Percentiles rank a stretch among this genome's conserved stretches.
phyloP scores from a whole-genome alignment of 2,888 invertebrate genomes.

The Tetanocera ferruginea region DNA sequence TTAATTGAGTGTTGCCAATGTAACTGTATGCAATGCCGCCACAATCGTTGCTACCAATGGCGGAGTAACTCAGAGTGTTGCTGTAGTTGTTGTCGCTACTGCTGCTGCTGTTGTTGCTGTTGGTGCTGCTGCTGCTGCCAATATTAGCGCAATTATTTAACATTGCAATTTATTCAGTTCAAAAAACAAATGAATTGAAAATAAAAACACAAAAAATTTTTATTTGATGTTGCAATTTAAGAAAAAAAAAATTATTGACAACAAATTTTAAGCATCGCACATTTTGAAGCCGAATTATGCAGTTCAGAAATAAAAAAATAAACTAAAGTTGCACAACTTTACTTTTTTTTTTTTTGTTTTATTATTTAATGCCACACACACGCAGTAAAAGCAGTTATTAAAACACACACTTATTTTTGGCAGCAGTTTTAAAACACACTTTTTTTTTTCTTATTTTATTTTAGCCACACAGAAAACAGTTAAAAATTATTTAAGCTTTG shows the following conservation, averaged over 20 bases:
- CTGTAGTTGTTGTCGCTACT: constrained; percentile 29
- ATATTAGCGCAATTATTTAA: constrained; percentile 61
- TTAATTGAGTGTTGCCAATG: constrained; percentile 64
- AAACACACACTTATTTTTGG: not conserved
- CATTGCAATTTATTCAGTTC: constrained; percentile 56
- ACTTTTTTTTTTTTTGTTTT: not conserved
- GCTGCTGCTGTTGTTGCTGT: constrained; percentile 7
- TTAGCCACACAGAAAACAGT: constrained; percentile 43
- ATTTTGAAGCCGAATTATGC: not conserved
- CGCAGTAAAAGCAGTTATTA: constrained; percentile 6
- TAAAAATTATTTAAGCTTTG: constrained; percentile 35
- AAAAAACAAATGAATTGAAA: constrained; percentile 6
- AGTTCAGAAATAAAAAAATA: not conserved
- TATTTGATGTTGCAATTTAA: no score
- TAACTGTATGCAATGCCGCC: constrained; percentile 50
- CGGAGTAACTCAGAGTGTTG: constrained; percentile 43
- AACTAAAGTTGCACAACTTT: constrained; percentile 22
- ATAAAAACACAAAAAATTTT: constrained; percentile 19
- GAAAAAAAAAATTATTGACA: no score
- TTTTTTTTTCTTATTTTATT: no score
- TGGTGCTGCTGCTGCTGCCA: constrained; percentile 51
- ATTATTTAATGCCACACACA: constrained; percentile 14
- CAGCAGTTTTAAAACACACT: constrained; percentile 1
- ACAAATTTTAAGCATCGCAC: not conserved
- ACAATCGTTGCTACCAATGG: constrained; percentile 45